phyloP scores from a whole-genome alignment of 2,797 vertebrate genomes.

The Acridotheres tristis region DNA sequence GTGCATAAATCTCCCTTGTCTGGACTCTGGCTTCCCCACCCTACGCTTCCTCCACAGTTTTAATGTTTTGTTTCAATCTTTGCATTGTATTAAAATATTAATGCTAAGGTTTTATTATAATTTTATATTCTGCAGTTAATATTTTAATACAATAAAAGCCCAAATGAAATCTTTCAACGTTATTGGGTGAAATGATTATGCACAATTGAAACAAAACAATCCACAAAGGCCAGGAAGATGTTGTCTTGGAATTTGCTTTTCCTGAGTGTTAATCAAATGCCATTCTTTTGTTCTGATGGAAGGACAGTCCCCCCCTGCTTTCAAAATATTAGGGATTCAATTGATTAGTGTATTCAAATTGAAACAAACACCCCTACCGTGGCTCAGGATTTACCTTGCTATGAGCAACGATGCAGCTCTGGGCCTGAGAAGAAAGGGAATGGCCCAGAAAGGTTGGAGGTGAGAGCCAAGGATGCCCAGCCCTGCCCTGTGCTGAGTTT shows the following conservation, averaged over 20 bases:
- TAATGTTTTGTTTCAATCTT: constrained; percentile 36
- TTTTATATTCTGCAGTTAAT: constrained; percentile 33
- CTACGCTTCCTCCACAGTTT: background rate
- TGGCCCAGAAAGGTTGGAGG: background rate
- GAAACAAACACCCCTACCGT: background rate
- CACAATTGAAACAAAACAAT: background rate
- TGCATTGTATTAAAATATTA: constrained; percentile 38
- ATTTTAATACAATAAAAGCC: constrained; percentile 55
- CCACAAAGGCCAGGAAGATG: background rate
- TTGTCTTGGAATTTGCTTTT: background rate
- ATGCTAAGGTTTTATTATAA: constrained; percentile 44
- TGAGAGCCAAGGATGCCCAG: background rate
- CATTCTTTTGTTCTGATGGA: background rate
- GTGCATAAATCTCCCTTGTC: background rate
- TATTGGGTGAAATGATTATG: background rate
- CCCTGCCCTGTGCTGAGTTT: background rate
- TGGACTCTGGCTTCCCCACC: background rate
- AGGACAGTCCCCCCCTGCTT: background rate
- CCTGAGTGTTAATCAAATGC: background rate
- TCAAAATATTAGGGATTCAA: background rate
- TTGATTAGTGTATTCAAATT: background rate
- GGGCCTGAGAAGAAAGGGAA: background rate
- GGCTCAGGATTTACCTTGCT: background rate
- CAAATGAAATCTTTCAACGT: background rate
- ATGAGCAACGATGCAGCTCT: rapidly evolving